These are phyloP conservation scores for Drosophila anomalata DNA, from an alignment of 2,888 invertebrate species.

Conservation along the genomic window DNA sequence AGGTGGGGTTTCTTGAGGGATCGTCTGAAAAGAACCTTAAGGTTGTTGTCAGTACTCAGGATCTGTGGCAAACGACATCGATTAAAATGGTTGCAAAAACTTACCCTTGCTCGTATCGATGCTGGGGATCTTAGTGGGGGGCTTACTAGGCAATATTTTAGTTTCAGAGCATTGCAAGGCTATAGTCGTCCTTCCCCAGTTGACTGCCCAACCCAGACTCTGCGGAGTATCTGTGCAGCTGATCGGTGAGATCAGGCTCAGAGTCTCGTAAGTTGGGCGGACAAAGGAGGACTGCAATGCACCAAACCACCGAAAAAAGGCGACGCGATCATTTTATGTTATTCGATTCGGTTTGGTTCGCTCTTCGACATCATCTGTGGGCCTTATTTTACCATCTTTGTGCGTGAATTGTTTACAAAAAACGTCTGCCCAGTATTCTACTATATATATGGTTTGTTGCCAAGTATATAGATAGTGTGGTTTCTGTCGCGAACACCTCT, in stretches of 20 bases:
- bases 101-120: conserved; percentile 70
- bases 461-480: conserved; percentile 41
- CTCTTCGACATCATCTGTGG: conserved; percentile 54
- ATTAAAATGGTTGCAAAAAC: conserved; percentile 71
- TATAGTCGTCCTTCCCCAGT: not conserved
- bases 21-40: conserved; percentile 72
- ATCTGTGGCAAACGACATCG: conserved; percentile 69
- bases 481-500: conserved; percentile 65
- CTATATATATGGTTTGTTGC: conserved; percentile 60
- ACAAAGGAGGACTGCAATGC: conserved; percentile 26
- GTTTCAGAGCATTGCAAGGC: conserved; percentile 9
- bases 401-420: conserved; percentile 84
- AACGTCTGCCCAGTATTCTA: conserved; percentile 83
- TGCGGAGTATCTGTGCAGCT: not conserved
- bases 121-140: conserved; percentile 46
- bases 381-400: conserved; percentile 83
- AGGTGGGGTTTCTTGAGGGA: conserved; percentile 17
- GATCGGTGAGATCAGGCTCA: not conserved
- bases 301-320: conserved; percentile 19
- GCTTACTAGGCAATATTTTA: conserved; percentile 24
- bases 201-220: conserved; percentile 28
- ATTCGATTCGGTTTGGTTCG: conserved; percentile 24
- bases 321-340: conserved; percentile 69
- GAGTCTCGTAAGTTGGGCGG: conserved; percentile 18
- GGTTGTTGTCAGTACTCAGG: conserved; percentile 45